Conservation (phyloP, 2,888 invertebrate genomes). For the Ethmia dodecea region DNA sequence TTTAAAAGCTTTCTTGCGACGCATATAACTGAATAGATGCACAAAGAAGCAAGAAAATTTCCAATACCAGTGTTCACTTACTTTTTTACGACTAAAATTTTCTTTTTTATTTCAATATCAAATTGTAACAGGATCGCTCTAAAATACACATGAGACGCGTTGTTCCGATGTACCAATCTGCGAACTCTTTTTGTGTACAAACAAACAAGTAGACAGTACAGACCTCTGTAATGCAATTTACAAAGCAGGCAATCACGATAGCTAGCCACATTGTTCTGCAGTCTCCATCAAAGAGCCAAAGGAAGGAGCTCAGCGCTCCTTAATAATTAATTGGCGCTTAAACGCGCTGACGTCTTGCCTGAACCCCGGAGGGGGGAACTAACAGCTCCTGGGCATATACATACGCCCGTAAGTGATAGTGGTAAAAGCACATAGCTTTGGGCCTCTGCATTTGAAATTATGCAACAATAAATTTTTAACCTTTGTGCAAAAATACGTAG, state of each 20-base stretch:
- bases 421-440: slow-evolving; percentile 37
- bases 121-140: no score
- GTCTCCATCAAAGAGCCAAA: slow-evolving; percentile 69
- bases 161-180: no score
- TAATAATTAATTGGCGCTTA: slow-evolving; percentile 76
- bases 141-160: no score
- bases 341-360: slow-evolving; percentile 68
- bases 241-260: slow-evolving; percentile 69
- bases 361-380: slow-evolving; percentile 52
- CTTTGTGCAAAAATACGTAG: no score
- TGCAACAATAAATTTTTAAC: no score
- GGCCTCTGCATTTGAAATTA: no score
- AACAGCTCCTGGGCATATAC: slow-evolving; percentile 59
- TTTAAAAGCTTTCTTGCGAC: slow-evolving; percentile 49
- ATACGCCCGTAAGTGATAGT: slow-evolving; percentile 39
- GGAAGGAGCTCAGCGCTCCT: slow-evolving; percentile 59
- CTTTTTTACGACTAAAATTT: no score
- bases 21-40: slow-evolving; percentile 24
- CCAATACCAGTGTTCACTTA: no score
- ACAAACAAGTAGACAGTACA: slow-evolving; percentile 29
- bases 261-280: slow-evolving; percentile 70
- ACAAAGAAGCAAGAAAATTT: no score
- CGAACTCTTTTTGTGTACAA: no score
- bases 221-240: slow-evolving; percentile 63
- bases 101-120: no score